Percentiles rank a stretch among this genome's conserved stretches.
These are phyloP conservation scores for Erpornis zantholeuca DNA, from an alignment of 2,113 vertebrate genomes.

Conservation along the genomic window DNA sequence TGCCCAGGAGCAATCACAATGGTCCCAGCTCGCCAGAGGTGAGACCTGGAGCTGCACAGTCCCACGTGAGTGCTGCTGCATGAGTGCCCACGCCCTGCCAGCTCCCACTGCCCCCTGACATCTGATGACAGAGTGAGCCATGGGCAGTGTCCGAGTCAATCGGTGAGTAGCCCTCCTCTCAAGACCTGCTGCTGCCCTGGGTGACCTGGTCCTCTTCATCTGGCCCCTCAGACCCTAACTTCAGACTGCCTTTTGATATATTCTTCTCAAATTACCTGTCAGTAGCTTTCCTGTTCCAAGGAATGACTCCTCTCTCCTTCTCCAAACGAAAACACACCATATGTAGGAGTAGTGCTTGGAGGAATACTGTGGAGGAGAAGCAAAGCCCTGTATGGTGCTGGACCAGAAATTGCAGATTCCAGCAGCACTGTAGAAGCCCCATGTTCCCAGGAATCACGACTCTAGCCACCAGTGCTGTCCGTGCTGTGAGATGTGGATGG, in stretches of 20 bases:
- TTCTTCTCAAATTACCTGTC: neutral
- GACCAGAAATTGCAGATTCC: neutral
- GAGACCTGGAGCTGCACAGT: neutral
- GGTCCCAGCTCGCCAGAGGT: neutral
- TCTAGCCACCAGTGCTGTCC: neutral
- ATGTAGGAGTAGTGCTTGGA: neutral
- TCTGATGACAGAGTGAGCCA: conserved; percentile 53
- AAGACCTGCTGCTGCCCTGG: neutral
- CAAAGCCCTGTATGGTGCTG: neutral
- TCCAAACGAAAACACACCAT: neutral
- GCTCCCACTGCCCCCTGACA: neutral
- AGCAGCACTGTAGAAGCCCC: neutral
- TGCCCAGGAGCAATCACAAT: neutral
- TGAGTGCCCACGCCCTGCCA: neutral
- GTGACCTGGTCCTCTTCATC: neutral
- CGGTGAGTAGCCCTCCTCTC: conserved; percentile 42
- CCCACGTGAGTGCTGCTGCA: neutral
- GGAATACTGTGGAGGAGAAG: neutral
- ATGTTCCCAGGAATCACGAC: neutral
- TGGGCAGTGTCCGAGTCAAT: conserved; percentile 68
- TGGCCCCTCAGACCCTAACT: neutral
- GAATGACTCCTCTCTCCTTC: neutral
- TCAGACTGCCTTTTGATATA: neutral
- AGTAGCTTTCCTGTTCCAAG: neutral
- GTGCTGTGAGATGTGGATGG: accelerated